Base-by-base conservation (phyloP, 2,888 invertebrate genomes). In the Urechis unicinctus region DNA sequence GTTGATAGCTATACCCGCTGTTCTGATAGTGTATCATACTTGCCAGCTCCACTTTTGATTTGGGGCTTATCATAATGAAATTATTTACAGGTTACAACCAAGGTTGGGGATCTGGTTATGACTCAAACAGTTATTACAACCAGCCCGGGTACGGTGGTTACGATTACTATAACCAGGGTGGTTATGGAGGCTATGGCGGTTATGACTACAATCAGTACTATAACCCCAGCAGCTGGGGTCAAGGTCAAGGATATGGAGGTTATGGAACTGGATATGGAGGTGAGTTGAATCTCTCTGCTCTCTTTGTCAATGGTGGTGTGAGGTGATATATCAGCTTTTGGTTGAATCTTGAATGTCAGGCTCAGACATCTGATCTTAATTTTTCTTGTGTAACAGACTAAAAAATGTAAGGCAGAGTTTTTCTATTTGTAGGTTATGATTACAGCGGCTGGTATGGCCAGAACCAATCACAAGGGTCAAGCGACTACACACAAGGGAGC, bases 101-200 rank as follows among this genome's bases (percentile, higher is more conserved):
- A n/a, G n/a, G n/a, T n/a, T n/a, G 43, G 29, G 29, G 25, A 24
- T 71, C 73, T 55, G 71, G 74, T 67, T 85, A 85, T 58, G 69
- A 66, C 49, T 62, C 63, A 42, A 59, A 61, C 48, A 59, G 64
- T 43, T 26, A 44, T 24, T 66, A 50, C 22, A 44, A 48, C 44
- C 55, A 29, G 13, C n/a, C 28, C 21, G 60, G 58, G n/a, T 55
- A 61, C 42, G 60, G 61, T 44, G 56, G 61, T 41, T 66, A 68
- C 52, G 68, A 66, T 48, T 62, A 66, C 54, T 55, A 55, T 46
- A 51, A 63, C 21, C 25, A 42, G 41, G 60, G 62, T 36, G 60
- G 62, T 50, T 53, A 55, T 71, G 84, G 85, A 68, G 85, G 84
- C 71, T 85, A 81, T 67, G 83, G 69, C 49, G 61, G 63, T 30